Conservation (phyloP, 1,140 invertebrate species). For the Trigoniulus corallinus region DNA sequence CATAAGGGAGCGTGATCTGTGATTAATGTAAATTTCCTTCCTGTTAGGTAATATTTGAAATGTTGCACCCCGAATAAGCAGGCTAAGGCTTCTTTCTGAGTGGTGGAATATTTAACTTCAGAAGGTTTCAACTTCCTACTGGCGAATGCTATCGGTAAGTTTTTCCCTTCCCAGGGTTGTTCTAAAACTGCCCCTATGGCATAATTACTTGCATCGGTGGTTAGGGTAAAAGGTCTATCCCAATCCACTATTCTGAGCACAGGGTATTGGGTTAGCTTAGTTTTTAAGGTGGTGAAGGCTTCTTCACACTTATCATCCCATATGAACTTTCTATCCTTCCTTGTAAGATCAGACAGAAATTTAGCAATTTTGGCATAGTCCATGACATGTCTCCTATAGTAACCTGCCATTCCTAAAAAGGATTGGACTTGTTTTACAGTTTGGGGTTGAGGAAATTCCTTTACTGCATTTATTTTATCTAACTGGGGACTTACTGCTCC, state of each 20-base stretch:
- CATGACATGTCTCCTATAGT: conserved; percentile 23
- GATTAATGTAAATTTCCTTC: not conserved
- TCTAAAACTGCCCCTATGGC: not conserved
- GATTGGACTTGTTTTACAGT: conserved; percentile 12
- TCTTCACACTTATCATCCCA: not conserved
- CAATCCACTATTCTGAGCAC: not conserved
- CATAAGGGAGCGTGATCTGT: not conserved
- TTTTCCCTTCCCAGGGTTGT: not conserved
- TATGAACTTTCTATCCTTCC: not conserved
- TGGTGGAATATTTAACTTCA: not conserved
- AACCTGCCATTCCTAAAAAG: conserved; percentile 22
- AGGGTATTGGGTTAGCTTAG: not conserved
- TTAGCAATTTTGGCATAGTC: conserved; percentile 13
- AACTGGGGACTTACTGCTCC: not conserved
- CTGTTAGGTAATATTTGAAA: not conserved
- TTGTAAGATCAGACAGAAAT: conserved; percentile 12
- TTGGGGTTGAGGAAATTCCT: conserved; percentile 7
- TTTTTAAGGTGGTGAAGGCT: not conserved
- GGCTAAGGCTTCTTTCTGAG: not conserved
- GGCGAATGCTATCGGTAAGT: not conserved
- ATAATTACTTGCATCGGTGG: not conserved
- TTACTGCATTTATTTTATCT: conserved; percentile 7
- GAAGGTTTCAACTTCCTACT: not conserved
- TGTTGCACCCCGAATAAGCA: not conserved
- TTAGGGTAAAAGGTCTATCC: too few relatives aligned